phyloP scores from a whole-genome alignment of 1,140 invertebrate species.

The Trichonephila clavipes region DNA sequence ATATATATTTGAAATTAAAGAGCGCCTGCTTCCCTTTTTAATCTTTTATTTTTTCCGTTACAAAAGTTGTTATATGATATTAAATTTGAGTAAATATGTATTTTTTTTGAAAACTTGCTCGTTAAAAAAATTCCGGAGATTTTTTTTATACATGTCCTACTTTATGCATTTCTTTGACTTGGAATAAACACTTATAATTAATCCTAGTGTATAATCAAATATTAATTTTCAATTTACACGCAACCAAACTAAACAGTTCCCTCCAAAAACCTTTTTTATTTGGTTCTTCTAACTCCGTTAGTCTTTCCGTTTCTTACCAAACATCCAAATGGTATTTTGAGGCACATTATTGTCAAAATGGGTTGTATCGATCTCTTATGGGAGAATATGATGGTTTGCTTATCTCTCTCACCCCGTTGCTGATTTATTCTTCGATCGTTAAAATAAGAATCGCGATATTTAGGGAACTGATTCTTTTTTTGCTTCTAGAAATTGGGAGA shows the following conservation, averaged over 20 bases:
- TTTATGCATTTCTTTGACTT: no score
- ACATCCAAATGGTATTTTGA: neutral
- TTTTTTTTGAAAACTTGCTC: no score
- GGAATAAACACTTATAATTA: no score
- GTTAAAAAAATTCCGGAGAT: no score
- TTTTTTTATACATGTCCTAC: no score
- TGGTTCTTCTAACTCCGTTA: neutral
- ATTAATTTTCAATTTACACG: neutral
- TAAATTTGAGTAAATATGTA: no score
- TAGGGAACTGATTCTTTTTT: constrained; percentile 39
- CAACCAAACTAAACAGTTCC: neutral
- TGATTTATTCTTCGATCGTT: constrained; percentile 63
- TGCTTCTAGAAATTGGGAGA: neutral
- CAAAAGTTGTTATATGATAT: no score
- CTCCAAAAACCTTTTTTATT: neutral
- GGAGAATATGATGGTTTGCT: neutral
- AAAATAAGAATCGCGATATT: constrained; percentile 51
- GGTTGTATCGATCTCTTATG: neutral
- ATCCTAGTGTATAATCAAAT: neutral
- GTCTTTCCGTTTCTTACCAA: neutral
- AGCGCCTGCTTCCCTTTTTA: no score
- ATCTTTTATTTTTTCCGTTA: no score
- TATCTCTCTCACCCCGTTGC: neutral
- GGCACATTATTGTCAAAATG: neutral
- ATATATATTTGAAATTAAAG: no score